These are phyloP conservation scores for Nerophis lumbriciformis DNA, from an alignment of 2,113 vertebrate species.

Conservation along the genomic window DNA sequence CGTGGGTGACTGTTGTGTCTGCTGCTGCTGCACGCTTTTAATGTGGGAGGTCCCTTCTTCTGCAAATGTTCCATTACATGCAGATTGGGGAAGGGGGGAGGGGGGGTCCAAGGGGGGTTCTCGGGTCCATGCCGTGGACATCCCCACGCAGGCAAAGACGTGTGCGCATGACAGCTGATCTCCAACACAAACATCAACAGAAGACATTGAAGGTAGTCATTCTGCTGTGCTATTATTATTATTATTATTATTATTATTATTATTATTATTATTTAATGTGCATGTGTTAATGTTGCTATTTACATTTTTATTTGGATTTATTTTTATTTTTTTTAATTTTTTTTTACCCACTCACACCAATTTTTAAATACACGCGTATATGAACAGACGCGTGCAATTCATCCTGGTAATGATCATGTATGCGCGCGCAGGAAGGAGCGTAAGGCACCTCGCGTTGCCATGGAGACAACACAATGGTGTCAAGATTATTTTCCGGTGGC, in stretches of 20 bases:
- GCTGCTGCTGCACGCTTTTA: slow-evolving; percentile 60
- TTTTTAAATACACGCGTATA: too few species aligned
- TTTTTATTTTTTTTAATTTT: too few species aligned
- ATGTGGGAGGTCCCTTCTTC: slow-evolving; percentile 59
- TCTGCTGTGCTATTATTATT: too few species aligned
- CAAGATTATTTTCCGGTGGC: slow-evolving; percentile 61
- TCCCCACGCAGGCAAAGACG: slow-evolving; percentile 37
- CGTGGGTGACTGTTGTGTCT: slow-evolving; percentile 52
- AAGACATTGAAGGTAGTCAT: neutral
- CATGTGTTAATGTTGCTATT: too few species aligned
- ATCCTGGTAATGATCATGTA: slow-evolving; percentile 51
- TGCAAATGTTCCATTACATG: slow-evolving; percentile 73
- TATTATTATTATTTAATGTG: too few species aligned
- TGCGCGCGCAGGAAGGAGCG: slow-evolving; percentile 48
- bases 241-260: too few species aligned
- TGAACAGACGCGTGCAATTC: neutral
- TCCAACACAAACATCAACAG: slow-evolving; percentile 29
- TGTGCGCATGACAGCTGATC: slow-evolving; percentile 37
- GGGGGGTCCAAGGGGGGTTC: slow-evolving; percentile 63
- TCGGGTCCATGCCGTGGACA: slow-evolving; percentile 54
- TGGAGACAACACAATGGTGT: slow-evolving; percentile 61
- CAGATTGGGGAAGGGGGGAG: slow-evolving; percentile 59
- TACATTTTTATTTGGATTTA: too few species aligned
- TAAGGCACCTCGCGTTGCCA: slow-evolving; percentile 54
- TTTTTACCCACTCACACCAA: too few species aligned